These are phyloP conservation scores for Stichodactyla mertensii DNA, from an alignment of 64 coral and sea anemone species.

Conservation along the genomic window DNA sequence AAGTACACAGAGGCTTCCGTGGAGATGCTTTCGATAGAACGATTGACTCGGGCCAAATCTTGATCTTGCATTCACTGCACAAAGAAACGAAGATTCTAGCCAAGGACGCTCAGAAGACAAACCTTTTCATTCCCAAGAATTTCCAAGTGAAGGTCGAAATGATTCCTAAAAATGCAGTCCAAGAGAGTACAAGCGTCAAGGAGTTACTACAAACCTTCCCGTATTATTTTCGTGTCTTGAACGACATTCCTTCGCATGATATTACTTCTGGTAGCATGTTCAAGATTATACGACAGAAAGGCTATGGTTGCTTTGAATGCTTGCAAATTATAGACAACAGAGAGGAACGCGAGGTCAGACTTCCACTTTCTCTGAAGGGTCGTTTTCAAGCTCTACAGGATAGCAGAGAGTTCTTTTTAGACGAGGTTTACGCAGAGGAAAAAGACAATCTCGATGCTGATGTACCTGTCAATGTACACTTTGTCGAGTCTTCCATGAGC, in stretches of 20 bases:
- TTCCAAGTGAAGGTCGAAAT: slow-evolving; percentile 49
- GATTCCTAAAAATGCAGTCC: slow-evolving; percentile 8
- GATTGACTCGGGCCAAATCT: slow-evolving; percentile 33
- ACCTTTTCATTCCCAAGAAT: slow-evolving; percentile 41
- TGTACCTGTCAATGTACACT: slow-evolving; percentile 36
- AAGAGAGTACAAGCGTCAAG: slow-evolving; percentile 6
- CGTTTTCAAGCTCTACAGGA: slow-evolving; percentile 41
- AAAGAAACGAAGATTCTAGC: slow-evolving; percentile 27
- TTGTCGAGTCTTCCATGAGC: slow-evolving; percentile 19
- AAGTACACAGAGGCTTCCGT: slow-evolving; percentile 33
- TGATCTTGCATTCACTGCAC: slow-evolving; percentile 29
- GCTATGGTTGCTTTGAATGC: slow-evolving; percentile 20
- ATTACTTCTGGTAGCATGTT: slow-evolving; percentile 28
- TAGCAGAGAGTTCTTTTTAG: slow-evolving; percentile 18
- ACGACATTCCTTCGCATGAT: slow-evolving; percentile 25
- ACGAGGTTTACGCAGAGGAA: slow-evolving; percentile 15
- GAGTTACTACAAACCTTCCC: slow-evolving; percentile 26
- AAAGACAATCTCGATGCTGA: background rate
- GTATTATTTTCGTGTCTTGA: slow-evolving; percentile 22
- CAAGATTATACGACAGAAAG: slow-evolving; percentile 4
- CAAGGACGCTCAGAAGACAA: slow-evolving; percentile 5
- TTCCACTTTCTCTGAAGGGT: slow-evolving; percentile 21
- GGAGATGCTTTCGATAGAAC: slow-evolving; percentile 13
- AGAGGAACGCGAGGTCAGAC: background rate
- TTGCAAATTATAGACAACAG: slow-evolving; percentile 1